A percentile compares a stretch with the other conserved stretches of the same genome.
Evolutionary conservation across 2,888 invertebrate species (phyloP).

Genomic region (Harpagoxenus sublaevis): DNA sequence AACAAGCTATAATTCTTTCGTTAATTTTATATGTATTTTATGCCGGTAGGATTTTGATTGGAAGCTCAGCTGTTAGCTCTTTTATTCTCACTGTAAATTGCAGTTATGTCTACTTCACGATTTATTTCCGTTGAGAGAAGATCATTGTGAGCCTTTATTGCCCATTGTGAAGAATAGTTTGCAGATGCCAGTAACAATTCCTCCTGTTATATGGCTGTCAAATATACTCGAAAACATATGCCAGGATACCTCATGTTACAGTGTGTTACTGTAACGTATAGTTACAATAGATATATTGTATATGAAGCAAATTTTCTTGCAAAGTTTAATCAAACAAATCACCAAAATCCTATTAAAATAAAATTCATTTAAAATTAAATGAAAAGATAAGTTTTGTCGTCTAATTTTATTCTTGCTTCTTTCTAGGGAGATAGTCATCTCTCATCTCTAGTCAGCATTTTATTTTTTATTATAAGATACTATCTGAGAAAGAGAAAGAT

Average conservation of each 20-base stretch:
- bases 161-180: slow-evolving; percentile 43
- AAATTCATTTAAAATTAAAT: not conserved
- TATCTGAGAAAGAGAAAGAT: not conserved
- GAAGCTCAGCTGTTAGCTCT: slow-evolving; percentile 12
- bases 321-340: slow-evolving; percentile 7
- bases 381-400: not conserved
- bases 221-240: slow-evolving; percentile 28
- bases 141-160: slow-evolving; percentile 45
- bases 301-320: not conserved
- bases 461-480: slow-evolving; percentile 6
- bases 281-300: not conserved
- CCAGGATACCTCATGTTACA: not conserved
- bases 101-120: slow-evolving; percentile 24
- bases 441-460: not conserved
- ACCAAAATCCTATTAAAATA: not conserved
- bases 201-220: slow-evolving; percentile 13
- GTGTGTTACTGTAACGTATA: not conserved
- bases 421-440: not conserved
- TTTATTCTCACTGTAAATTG: slow-evolving; percentile 20
- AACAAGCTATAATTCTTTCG: not conserved
- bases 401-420: not conserved
- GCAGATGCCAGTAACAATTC: slow-evolving; percentile 44
- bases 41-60: slow-evolving; percentile 8
- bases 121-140: slow-evolving; percentile 33
- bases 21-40: slow-evolving; percentile 14